Evolutionary conservation across 1,140 invertebrate genomes (phyloP).

Genomic region (Bombus fervidus): DNA sequence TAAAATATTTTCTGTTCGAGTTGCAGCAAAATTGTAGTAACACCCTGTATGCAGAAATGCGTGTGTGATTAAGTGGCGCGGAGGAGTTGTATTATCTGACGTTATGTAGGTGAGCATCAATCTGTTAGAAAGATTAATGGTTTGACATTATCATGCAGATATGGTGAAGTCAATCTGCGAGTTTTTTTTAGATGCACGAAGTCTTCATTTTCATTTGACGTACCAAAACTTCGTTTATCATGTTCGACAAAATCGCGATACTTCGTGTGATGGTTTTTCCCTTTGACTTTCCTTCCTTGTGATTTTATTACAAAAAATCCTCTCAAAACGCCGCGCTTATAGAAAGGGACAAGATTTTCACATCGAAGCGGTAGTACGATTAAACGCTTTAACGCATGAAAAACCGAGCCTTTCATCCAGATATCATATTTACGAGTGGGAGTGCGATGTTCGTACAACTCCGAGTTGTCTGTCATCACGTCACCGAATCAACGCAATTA

Average conservation of each 20-base stretch:
- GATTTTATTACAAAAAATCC: not conserved
- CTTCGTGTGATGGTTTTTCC: not conserved
- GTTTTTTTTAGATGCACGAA: not conserved
- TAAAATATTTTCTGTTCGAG: not conserved
- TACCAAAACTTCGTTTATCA: conserved; percentile 30
- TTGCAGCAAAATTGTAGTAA: not conserved
- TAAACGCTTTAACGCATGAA: not conserved
- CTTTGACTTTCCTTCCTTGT: not conserved
- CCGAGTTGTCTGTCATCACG: not conserved
- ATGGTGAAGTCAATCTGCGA: not conserved
- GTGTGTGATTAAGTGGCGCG: conserved; percentile 5
- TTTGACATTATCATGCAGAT: conserved; percentile 16
- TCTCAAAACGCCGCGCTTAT: not conserved
- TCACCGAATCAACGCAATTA: not conserved
- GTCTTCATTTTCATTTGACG: conserved; percentile 40
- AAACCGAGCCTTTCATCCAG: too few species aligned
- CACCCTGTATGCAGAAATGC: not conserved
- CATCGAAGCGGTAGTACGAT: not conserved
- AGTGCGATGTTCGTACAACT: not conserved
- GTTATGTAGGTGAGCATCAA: conserved; percentile 1
- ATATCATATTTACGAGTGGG: not conserved
- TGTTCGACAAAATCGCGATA: not conserved
- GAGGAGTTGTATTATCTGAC: conserved; percentile 15
- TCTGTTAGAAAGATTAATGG: conserved; percentile 48
- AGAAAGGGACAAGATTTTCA: not conserved